Conservation (phyloP, 2,113 vertebrate genomes). For the Myiozetetes cayanensis region DNA sequence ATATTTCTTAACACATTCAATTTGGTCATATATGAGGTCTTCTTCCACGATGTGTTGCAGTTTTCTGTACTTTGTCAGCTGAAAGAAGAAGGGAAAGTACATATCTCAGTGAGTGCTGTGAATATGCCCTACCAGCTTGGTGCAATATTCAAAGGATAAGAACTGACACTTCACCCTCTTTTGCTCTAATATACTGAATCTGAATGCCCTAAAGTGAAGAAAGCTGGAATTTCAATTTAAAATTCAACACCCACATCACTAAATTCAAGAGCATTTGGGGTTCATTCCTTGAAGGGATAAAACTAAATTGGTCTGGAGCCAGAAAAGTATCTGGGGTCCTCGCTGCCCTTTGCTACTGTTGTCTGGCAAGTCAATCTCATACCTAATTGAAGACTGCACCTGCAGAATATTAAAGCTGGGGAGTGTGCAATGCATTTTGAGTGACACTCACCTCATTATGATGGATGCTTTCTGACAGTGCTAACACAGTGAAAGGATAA, state of each 20-base stretch:
- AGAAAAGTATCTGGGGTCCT: background rate
- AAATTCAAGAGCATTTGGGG: constrained; percentile 3
- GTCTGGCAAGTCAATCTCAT: background rate
- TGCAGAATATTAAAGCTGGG: background rate
- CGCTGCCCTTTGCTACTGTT: background rate
- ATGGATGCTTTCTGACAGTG: background rate
- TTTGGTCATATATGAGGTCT: background rate
- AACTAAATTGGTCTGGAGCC: background rate
- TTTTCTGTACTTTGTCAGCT: background rate
- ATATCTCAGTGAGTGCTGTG: background rate
- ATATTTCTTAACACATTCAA: background rate
- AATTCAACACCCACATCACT: constrained; percentile 32
- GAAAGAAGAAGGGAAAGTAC: background rate
- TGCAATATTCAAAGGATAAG: constrained; percentile 20
- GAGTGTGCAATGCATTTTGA: background rate
- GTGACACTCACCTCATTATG: background rate
- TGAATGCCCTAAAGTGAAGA: constrained; percentile 38
- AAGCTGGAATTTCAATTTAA: background rate
- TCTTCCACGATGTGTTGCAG: background rate
- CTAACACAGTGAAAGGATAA: background rate
- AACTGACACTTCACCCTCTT: constrained; percentile 45
- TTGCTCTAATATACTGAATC: constrained; percentile 39
- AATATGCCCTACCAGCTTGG: background rate
- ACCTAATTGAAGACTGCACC: background rate
- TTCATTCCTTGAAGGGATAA: background rate